Conservation (phyloP, 2,888 invertebrate species). For the Mythimna lalbum region DNA sequence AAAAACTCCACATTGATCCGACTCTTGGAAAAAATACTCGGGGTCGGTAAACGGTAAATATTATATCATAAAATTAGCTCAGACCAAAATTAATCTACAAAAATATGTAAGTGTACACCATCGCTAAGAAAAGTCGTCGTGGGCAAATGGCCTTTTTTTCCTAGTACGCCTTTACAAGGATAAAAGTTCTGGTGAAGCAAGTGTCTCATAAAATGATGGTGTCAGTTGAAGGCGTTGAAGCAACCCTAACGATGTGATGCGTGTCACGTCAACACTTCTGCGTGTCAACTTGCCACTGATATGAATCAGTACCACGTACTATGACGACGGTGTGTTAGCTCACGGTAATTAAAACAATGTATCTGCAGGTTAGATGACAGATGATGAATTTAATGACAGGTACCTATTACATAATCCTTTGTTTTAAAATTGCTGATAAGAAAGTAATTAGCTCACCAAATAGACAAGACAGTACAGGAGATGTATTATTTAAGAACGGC, state of each 20-base stretch:
- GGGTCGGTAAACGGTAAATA: no score
- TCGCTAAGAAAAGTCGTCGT: no score
- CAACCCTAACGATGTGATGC: constrained; percentile 18
- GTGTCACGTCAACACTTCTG: constrained; percentile 10
- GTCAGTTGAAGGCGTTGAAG: neutral
- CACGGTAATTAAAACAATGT: constrained; percentile 24
- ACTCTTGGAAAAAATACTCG: no score
- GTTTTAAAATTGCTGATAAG: neutral
- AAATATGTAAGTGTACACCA: no score
- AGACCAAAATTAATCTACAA: no score
- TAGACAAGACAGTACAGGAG: neutral
- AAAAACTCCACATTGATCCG: no score
- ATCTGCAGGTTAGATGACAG: constrained; percentile 1
- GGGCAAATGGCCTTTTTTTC: no score
- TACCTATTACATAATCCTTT: neutral
- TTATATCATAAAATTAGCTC: no score
- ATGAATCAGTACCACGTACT: constrained; percentile 30
- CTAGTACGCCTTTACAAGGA: no score
- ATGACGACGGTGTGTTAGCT: constrained; percentile 4
- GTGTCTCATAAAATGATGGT: neutral
- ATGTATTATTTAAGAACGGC: neutral
- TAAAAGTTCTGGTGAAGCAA: neutral
- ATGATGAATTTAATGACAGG: neutral
- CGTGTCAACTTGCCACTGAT: constrained; percentile 24
- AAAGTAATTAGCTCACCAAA: neutral